Base-by-base conservation (phyloP, 2,888 invertebrate genomes). In the Osmoderma eremita region DNA sequence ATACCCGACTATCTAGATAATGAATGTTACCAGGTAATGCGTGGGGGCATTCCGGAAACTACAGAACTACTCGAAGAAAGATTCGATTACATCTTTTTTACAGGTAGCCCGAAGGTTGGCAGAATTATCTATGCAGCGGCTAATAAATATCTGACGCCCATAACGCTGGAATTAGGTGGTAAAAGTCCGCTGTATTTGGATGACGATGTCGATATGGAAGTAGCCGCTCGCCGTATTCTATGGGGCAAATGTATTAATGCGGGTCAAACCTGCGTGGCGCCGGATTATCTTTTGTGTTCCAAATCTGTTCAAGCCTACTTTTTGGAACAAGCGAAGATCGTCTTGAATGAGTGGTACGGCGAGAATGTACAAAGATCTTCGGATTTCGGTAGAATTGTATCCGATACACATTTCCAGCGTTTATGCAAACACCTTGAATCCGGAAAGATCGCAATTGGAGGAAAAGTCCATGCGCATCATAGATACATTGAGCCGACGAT, bases 21-120 rank as follows among this genome's bases (percentile, higher is more conserved):
- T 91, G 93, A 95, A 42, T 94, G 94, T 74, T 89, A 90, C 71
- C 88, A 90, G 62, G 90, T 97, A 0, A 84, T 95, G 83, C 38
- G 53, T 17, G 71, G 68, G 3, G 68, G 67, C 4, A 45, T 64
- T 4, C 12, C 58, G 2, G 68, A 69, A 66, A 63, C 67, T 15
- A 63, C 67, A 0, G 58, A 67, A 30, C 30, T 71, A 12, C 83
- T 98, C 36, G 91, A 92, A 75, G 88, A 96, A 78, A 89, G 88
- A 78, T 98, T 97, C 80, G 98, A 99, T 84, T 95, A 97, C 79
- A 97, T 99, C 72, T 96, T 98, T 85, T 97, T 92, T 83, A 99
- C 98, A 0, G 98, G 95, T 17, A 93, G 94, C 51, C 90, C 93
- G 0, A 81, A 81, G 56, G 93, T 98, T 15, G 98, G 96, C 30